phyloP scores from a whole-genome alignment of 1,140 invertebrate species.

The Drosophila ironensis region DNA sequence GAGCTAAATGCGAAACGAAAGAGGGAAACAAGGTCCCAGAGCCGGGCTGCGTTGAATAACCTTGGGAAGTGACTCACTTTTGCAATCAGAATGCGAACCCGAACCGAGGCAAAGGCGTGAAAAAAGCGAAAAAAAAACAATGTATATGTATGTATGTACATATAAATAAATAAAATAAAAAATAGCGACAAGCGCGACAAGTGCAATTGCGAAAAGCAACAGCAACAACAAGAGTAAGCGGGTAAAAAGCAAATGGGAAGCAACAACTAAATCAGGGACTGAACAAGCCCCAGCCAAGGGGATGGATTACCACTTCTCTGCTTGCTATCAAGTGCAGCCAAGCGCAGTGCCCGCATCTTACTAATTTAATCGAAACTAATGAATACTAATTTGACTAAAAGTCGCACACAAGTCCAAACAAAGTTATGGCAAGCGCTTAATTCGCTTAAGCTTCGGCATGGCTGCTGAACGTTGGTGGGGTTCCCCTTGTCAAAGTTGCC shows the following conservation, averaged over 20 bases:
- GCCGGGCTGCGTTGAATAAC: constrained; percentile 39
- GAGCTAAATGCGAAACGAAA: neutral
- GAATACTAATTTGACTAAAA: neutral
- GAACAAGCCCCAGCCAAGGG: too few species aligned
- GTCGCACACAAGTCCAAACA: neutral
- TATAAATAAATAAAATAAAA: too few species aligned
- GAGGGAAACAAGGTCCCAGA: constrained; percentile 16
- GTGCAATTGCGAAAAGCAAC: constrained; percentile 1
- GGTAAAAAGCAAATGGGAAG: neutral
- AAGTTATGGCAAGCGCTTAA: too few species aligned
- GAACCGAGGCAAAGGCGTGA: constrained; percentile 9
- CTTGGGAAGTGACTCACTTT: constrained; percentile 52
- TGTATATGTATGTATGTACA: too few species aligned
- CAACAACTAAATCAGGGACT: constrained; percentile 2
- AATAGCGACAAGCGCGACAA: constrained; percentile 13
- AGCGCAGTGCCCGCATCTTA: neutral
- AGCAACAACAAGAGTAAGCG: neutral
- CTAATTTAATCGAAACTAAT: neutral
- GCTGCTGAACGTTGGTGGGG: neutral
- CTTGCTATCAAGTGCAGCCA: neutral
- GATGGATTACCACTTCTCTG: neutral
- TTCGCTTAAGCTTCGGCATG: too few species aligned
- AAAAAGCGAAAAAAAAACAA: too few species aligned
- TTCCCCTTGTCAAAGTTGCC: neutral
- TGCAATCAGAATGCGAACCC: constrained; percentile 36